Evolutionary conservation across 2,797 vertebrate species (phyloP), one percentile per base, ranked within the genome.

Genomic region (Tadarida brasiliensis): DNA sequence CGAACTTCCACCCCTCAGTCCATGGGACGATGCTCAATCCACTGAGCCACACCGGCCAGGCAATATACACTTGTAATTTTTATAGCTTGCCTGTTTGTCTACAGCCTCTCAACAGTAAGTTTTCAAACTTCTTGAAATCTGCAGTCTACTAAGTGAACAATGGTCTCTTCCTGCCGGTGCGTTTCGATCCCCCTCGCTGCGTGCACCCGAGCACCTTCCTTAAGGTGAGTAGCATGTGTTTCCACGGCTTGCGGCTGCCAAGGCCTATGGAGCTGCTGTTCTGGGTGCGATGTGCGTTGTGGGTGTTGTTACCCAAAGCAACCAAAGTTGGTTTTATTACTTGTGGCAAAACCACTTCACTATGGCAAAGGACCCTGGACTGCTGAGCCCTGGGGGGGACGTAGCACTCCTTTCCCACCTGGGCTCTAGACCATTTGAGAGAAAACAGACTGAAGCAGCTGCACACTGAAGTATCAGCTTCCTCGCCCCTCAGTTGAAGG

Each of bases 81-180:
- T 82, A 59, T 78, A 84, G n/a, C 30, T 56, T 77, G 19, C 22
- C 20, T 73, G 15, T 33, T 91, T 73, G 68, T n/a, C 59, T 47
- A 82, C 0, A 33, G 26, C 20, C 54, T 73, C 47, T 94, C 56
- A 56, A 65, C 12, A 61, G 33, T 68, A 74, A 59, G 26, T 49
- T 87, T 89, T 56, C 54, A 83, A 83, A 57, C 35, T 63, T 68
- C 81, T 68, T 83, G 35, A 81, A 83, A 63, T 96, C 88, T 78
- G 17, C 47, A 91, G 6, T 47, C 33, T 15, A 63, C 16, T n/a
- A 63, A 33, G 47, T 57, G 22, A 88, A 87, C 65, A 87, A 33
- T 57, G 47, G 17, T 19, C 35, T 73, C 39, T 63, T 86, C 49
- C 51, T 74, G 81, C 33, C 19, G 7, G 11, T 81, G 12, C 68